Percentiles rank a stretch among this genome's conserved stretches.
Evolutionary conservation across 2,888 invertebrate species (phyloP).

Genomic region (Omphaloscelis lunosa): DNA sequence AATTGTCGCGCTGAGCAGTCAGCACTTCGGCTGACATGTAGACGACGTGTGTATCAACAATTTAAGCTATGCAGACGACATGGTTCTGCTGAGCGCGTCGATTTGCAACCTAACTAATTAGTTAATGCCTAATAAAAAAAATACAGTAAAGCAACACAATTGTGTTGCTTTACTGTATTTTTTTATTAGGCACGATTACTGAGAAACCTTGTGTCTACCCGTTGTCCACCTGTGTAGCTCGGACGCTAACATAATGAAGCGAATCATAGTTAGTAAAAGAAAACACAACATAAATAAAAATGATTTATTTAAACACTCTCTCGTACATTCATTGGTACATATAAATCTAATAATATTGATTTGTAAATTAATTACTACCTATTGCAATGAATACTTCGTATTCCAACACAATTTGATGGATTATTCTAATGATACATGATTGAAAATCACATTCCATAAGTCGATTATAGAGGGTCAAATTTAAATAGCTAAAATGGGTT

Average conservation of each 20-base stretch:
- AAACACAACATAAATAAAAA: constrained; percentile 44
- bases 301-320: constrained; percentile 49
- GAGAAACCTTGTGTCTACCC: not conserved
- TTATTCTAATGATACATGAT: constrained; percentile 5
- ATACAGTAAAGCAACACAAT: too few relatives aligned
- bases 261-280: not conserved
- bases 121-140: too few relatives aligned
- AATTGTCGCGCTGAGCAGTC: too few relatives aligned
- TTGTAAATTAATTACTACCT: constrained; percentile 25
- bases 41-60: too few relatives aligned
- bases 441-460: constrained; percentile 13
- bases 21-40: too few relatives aligned
- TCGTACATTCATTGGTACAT: constrained; percentile 31
- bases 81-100: too few relatives aligned
- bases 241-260: not conserved
- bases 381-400: constrained; percentile 14
- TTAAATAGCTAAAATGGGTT: too few relatives aligned
- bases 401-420: constrained; percentile 18
- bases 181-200: too few relatives aligned
- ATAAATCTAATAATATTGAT: constrained; percentile 20
- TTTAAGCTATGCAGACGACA: too few relatives aligned
- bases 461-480: not conserved
- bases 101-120: too few relatives aligned
- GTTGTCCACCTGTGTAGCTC: not conserved
- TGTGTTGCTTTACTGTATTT: too few relatives aligned